Conservation (phyloP, 1,140 invertebrate genomes). For the Amyelois transitella region DNA sequence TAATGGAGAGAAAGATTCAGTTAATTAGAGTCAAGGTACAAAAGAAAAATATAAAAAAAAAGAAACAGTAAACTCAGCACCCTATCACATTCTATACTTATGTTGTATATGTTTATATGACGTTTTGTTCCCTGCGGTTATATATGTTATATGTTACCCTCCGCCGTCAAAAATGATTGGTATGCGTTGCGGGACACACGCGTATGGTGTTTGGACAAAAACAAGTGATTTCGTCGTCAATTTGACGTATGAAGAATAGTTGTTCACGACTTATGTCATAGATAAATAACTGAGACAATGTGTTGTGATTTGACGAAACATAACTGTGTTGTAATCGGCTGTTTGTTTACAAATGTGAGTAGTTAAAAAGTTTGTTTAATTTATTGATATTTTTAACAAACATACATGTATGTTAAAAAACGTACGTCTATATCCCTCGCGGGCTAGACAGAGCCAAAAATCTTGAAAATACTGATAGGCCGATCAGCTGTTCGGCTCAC, state of each 20-base stretch:
- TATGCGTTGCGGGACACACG: slow-evolving; percentile 32
- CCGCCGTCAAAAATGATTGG: slow-evolving; percentile 38
- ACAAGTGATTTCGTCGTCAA: slow-evolving; percentile 37
- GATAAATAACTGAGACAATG: slow-evolving; percentile 38
- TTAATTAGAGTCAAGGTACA: too few species aligned
- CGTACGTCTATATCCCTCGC: too few species aligned
- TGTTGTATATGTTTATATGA: not conserved
- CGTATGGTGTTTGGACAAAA: slow-evolving; percentile 25
- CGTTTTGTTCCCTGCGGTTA: not conserved
- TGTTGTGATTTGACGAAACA: slow-evolving; percentile 8
- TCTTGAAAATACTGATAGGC: too few species aligned
- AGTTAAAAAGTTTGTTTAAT: too few species aligned
- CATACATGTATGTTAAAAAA: too few species aligned
- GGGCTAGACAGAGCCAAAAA: too few species aligned
- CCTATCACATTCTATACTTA: not conserved
- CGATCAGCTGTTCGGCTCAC: too few species aligned
- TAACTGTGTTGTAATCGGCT: slow-evolving; percentile 11
- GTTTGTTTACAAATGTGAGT: slow-evolving; percentile 5
- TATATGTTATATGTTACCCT: not conserved
- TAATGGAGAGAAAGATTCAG: too few species aligned
- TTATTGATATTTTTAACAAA: too few species aligned
- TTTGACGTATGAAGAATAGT: too few species aligned
- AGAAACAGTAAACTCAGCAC: too few species aligned
- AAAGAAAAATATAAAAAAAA: too few species aligned
- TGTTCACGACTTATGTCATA: slow-evolving; percentile 35